A percentile compares a stretch with the other conserved stretches of the same genome.
These are phyloP conservation scores for Gavialis gangeticus DNA, from an alignment of 2,113 vertebrate species.

Conservation along the genomic window DNA sequence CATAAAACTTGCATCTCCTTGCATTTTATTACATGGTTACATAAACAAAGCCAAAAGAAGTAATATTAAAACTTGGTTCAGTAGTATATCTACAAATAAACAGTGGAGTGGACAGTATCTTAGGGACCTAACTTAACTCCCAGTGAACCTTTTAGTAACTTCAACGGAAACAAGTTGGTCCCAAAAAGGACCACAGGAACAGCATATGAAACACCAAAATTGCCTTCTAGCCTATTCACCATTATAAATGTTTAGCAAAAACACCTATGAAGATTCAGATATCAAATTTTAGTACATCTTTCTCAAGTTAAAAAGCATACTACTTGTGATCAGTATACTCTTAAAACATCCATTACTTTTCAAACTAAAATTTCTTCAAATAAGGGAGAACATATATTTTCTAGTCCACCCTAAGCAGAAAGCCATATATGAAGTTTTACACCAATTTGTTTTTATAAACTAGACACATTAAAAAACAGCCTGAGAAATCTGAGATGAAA, in stretches of 20 bases:
- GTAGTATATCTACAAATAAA: neutral
- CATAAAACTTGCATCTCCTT: neutral
- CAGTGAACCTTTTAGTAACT: neutral
- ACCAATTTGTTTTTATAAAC: neutral
- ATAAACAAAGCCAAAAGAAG: neutral
- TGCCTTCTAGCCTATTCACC: neutral
- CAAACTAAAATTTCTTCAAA: neutral
- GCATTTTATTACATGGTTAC: neutral
- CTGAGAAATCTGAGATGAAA: conserved; percentile 2
- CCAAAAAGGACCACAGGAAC: neutral
- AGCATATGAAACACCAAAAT: neutral
- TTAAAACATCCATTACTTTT: neutral
- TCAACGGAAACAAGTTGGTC: neutral
- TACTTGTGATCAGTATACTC: neutral
- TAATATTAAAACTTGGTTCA: neutral
- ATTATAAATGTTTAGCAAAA: neutral
- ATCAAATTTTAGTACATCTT: neutral
- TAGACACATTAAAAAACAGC: neutral
- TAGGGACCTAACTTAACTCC: neutral
- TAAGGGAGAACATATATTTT: neutral
- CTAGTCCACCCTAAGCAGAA: neutral
- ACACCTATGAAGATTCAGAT: neutral
- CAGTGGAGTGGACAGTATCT: neutral
- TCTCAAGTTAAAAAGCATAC: neutral
- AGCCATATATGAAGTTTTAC: neutral